These are phyloP conservation scores for Agapostemon virescens DNA, from an alignment of 2,888 invertebrate species.

Conservation along the genomic window DNA sequence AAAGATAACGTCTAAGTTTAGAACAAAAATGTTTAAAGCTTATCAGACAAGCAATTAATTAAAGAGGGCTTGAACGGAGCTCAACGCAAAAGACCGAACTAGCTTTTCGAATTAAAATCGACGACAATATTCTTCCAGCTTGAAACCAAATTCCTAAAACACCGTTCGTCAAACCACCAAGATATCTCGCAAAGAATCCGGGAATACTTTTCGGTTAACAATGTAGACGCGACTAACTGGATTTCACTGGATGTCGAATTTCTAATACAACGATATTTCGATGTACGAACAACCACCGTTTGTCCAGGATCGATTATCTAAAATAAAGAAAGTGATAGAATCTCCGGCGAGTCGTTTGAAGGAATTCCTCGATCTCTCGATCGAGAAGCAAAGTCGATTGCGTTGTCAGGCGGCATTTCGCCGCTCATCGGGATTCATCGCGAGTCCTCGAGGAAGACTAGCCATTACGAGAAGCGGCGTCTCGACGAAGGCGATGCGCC, in stretches of 20 bases:
- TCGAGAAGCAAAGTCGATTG: background rate
- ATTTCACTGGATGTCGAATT: too few species aligned
- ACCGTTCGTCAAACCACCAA: background rate
- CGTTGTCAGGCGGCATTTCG: constrained; percentile 37
- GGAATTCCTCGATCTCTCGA: background rate
- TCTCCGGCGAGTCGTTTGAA: background rate
- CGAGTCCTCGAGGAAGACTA: constrained; percentile 48
- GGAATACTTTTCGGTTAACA: too few species aligned
- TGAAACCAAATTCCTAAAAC: background rate
- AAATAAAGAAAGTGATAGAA: background rate
- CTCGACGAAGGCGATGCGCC: constrained; percentile 40
- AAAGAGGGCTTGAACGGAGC: background rate
- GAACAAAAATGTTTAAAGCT: constrained; percentile 6
- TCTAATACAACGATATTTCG: too few species aligned
- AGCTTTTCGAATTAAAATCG: background rate
- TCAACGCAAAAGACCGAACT: background rate
- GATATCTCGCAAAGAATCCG: background rate
- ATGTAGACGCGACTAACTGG: too few species aligned
- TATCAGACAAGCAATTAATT: background rate
- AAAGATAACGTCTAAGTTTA: background rate
- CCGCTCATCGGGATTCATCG: constrained; percentile 60
- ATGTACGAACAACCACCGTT: too few species aligned
- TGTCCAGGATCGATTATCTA: background rate
- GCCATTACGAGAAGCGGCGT: constrained; percentile 56
- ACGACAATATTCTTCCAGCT: background rate